A percentile compares a stretch with the other conserved stretches of the same genome.
phyloP scores from a whole-genome alignment of 2,797 vertebrate species.

The Danio albolineatus region DNA sequence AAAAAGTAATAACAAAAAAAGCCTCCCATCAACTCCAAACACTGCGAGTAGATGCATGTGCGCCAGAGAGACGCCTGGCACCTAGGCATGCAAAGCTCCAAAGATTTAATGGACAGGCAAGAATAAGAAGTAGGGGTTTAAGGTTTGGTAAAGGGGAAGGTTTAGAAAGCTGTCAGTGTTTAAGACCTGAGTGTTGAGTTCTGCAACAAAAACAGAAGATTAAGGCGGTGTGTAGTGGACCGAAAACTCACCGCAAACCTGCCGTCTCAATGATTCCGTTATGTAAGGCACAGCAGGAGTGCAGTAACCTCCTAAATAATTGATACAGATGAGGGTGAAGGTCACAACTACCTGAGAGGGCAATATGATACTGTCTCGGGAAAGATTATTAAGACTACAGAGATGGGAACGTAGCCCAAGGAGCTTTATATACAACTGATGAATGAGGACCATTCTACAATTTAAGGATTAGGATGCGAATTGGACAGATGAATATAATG shows the following conservation, averaged over 20 bases:
- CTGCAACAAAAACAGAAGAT: slow-evolving; percentile 77
- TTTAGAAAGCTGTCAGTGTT: slow-evolving; percentile 83
- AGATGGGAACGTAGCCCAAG: slow-evolving; percentile 25
- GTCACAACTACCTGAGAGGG: slow-evolving; percentile 70
- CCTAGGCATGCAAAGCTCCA: slow-evolving; percentile 85
- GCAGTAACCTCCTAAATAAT: slow-evolving; percentile 87
- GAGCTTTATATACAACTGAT: slow-evolving; percentile 20
- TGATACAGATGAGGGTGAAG: slow-evolving; percentile 86
- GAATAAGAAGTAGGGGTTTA: slow-evolving; percentile 66
- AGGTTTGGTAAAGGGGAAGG: slow-evolving; percentile 68
- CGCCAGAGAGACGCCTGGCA: slow-evolving; percentile 73
- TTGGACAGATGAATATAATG: slow-evolving; percentile 3
- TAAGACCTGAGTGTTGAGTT: slow-evolving; percentile 75
- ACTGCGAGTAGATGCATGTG: slow-evolving; percentile 75
- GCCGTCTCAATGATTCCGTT: slow-evolving; percentile 86
- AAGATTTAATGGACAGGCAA: slow-evolving; percentile 78
- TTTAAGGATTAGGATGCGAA: slow-evolving; percentile 44
- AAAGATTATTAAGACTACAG: slow-evolving; percentile 42
- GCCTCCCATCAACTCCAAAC: slow-evolving; percentile 61
- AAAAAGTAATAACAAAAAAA: slow-evolving; percentile 26
- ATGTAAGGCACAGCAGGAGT: slow-evolving; percentile 87
- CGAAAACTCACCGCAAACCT: slow-evolving; percentile 88
- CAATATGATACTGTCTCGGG: slow-evolving; percentile 64
- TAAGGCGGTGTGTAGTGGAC: slow-evolving; percentile 77
- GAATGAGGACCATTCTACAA: slow-evolving; percentile 11